Percentiles rank a stretch among this genome's conserved stretches.
Conservation (phyloP, 2,888 invertebrate species). For the Trissolcus japonicus region DNA sequence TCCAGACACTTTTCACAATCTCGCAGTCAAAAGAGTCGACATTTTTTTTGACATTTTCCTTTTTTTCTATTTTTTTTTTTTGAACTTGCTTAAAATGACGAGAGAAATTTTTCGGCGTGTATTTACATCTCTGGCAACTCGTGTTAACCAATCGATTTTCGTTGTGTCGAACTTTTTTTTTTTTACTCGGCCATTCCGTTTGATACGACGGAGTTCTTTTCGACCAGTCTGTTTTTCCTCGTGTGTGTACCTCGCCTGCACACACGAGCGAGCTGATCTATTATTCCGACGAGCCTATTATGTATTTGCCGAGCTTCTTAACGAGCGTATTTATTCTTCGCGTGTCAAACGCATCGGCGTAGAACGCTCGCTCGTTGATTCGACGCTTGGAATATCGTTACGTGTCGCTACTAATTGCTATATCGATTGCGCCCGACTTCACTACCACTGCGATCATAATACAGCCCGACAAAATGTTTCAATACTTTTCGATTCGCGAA, state of each 20-base stretch:
- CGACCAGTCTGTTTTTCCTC: conserved; percentile 18
- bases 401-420: conserved; percentile 60
- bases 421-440: conserved; percentile 55
- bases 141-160: conserved; percentile 48
- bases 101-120: conserved; percentile 12
- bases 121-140: conserved; percentile 44
- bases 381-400: conserved; percentile 58
- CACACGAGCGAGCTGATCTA: conserved; percentile 42
- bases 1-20: too few relatives aligned
- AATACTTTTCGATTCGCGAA: conserved; percentile 41
- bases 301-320: conserved; percentile 67
- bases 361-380: conserved; percentile 51
- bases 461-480: conserved; percentile 55
- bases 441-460: conserved; percentile 51
- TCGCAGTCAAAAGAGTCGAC: too few relatives aligned
- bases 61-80: too few relatives aligned
- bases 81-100: not conserved
- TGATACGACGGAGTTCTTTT: conserved; percentile 47
- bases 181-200: conserved; percentile 18
- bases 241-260: conserved; percentile 25
- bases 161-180: conserved; percentile 42
- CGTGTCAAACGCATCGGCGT: conserved; percentile 59
- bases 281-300: conserved; percentile 61
- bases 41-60: too few relatives aligned
- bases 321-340: conserved; percentile 62